These are phyloP conservation scores for Ormyrus nitidulus DNA, from an alignment of 2,888 invertebrate genomes.

Conservation along the genomic window DNA sequence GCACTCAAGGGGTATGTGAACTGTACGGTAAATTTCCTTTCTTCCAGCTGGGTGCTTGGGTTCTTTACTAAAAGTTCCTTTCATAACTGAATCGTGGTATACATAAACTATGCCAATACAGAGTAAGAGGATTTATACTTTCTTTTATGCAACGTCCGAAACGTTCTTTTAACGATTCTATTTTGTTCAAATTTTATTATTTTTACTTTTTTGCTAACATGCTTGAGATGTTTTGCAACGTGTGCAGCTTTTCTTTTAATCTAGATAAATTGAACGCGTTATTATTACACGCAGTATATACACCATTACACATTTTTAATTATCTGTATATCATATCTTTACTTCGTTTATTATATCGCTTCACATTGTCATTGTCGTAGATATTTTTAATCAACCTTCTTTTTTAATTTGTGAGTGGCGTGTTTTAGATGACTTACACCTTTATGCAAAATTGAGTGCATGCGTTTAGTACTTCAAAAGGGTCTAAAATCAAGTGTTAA, in stretches of 20 bases:
- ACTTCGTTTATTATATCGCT: slow-evolving; percentile 18
- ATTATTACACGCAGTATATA: slow-evolving; percentile 41
- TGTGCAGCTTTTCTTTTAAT: slow-evolving; percentile 32
- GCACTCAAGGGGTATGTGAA: slow-evolving; percentile 10
- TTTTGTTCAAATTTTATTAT: slow-evolving; percentile 12
- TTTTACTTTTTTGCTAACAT: slow-evolving; percentile 49
- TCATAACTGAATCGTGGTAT: background rate
- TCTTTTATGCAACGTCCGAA: slow-evolving; percentile 15
- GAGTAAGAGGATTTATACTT: slow-evolving; percentile 2
- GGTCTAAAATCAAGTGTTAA: slow-evolving; percentile 25
- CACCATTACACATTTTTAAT: slow-evolving; percentile 18
- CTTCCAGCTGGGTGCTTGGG: slow-evolving; percentile 53
- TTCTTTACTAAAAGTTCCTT: slow-evolving; percentile 36
- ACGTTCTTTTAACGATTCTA: slow-evolving; percentile 10
- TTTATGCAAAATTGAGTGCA: slow-evolving; percentile 46
- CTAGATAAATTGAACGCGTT: slow-evolving; percentile 15
- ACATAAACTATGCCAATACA: background rate
- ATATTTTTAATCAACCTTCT: background rate
- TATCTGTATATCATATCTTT: slow-evolving; percentile 25
- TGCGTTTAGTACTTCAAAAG: slow-evolving; percentile 31
- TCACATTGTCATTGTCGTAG: slow-evolving; percentile 6
- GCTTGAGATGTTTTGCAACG: slow-evolving; percentile 48
- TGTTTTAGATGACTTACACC: slow-evolving; percentile 28
- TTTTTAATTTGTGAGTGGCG: slow-evolving; percentile 14
- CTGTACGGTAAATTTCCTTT: slow-evolving; percentile 32